A percentile compares a stretch with the other conserved stretches of the same genome.
phyloP scores from a whole-genome alignment of 2,113 vertebrate genomes.

The Rhabdomys dilectus region DNA sequence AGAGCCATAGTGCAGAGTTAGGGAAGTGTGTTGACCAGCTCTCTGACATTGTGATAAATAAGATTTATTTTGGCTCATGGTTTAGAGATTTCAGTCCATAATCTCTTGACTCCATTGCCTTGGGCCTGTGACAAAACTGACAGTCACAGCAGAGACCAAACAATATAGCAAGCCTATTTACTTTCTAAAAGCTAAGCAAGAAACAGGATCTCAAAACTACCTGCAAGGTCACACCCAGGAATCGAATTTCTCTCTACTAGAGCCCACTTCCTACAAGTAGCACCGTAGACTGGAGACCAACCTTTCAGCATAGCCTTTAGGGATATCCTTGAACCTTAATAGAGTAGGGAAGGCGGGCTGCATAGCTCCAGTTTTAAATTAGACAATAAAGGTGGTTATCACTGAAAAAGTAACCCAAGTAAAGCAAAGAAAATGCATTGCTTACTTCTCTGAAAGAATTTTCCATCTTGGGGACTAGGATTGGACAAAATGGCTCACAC shows the following conservation, averaged over 20 bases:
- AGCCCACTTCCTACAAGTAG: not conserved
- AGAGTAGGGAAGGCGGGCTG: not conserved
- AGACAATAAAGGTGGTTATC: not conserved
- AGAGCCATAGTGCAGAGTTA: not conserved
- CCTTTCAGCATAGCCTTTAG: not conserved
- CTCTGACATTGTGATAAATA: not conserved
- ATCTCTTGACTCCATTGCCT: not conserved
- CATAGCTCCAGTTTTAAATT: not conserved
- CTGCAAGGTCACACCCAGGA: not conserved
- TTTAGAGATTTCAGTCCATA: not conserved
- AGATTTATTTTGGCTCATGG: not conserved
- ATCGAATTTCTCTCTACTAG: not conserved
- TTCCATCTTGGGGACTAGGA: not conserved
- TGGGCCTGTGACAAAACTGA: not conserved
- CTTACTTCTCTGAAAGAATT: not conserved
- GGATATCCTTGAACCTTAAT: not conserved
- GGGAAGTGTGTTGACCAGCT: not conserved
- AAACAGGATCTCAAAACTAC: not conserved
- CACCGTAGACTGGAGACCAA: not conserved
- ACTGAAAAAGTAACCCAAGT: not conserved
- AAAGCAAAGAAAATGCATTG: not conserved
- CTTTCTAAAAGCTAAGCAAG: not conserved
- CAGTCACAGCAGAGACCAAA: not conserved
- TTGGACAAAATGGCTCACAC: not conserved
- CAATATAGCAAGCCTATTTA: not conserved